Evolutionary conservation across 2,888 invertebrate genomes (phyloP).

Genomic region (Globia sparganii): DNA sequence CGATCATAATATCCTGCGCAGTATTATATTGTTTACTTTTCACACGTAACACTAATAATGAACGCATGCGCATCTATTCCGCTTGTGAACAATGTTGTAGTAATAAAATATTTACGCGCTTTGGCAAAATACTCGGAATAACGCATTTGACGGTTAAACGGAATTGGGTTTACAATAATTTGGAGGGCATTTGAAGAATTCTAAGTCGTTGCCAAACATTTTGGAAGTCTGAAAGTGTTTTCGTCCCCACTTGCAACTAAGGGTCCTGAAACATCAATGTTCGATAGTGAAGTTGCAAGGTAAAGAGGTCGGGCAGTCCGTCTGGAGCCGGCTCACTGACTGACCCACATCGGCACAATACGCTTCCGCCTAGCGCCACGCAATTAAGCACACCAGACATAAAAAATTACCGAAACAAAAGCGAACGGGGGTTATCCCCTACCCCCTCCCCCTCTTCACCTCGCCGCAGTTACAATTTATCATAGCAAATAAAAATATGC

Average conservation of each 20-base stretch:
- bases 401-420: slow-evolving; percentile 90
- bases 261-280: slow-evolving; percentile 40
- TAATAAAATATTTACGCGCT: slow-evolving; percentile 57
- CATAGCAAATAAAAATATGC: slow-evolving; percentile 90
- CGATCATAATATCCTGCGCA: slow-evolving; percentile 87
- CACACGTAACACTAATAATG: slow-evolving; percentile 82
- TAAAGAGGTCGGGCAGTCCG: slow-evolving; percentile 82
- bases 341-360: slow-evolving; percentile 88
- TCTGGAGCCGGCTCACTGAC: slow-evolving; percentile 73
- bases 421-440: slow-evolving; percentile 77
- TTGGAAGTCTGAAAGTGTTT: neutral
- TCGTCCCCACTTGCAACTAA: neutral
- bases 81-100: slow-evolving; percentile 57
- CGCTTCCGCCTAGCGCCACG: slow-evolving; percentile 86
- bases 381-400: slow-evolving; percentile 90
- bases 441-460: slow-evolving; percentile 73
- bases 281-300: slow-evolving; percentile 75
- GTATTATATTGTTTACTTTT: slow-evolving; percentile 86
- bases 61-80: slow-evolving; percentile 67
- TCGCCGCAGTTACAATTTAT: slow-evolving; percentile 89
- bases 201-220: slow-evolving; percentile 1
- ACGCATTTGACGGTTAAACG: slow-evolving; percentile 30
- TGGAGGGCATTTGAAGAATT: slow-evolving; percentile 1
- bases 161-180: slow-evolving; percentile 26
- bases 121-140: slow-evolving; percentile 46